Evolutionary conservation across 1,140 invertebrate genomes (phyloP), one percentile per base, ranked within the genome.

Genomic region (Acromyrmex echinatior): DNA sequence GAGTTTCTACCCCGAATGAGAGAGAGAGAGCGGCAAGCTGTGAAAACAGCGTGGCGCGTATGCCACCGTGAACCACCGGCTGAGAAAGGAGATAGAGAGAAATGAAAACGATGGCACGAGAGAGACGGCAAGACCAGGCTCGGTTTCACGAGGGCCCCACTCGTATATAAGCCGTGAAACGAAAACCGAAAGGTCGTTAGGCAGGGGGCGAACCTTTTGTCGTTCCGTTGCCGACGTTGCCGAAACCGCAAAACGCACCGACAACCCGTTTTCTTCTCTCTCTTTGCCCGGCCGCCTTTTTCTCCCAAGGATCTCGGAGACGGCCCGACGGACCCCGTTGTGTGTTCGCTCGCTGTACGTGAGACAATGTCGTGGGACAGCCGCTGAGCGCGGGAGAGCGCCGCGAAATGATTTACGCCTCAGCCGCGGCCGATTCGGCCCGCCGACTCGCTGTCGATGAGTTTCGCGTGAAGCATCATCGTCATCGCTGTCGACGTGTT

Each of bases 141-240:
- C 93, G 91, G 92, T 94, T 94, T 94, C 93, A 94, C 91, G 94
- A 92, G 94, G 91, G 86, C 93, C 94, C 93, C 78, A 73, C 88
- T 82, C 76, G 82, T 93, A 92, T 94, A 93, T 95, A 93, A 94
- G 87, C 93, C 91, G 92, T 93, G 92, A 94, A 94, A 95, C 93
- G 91, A 94, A 93, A 94, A 94, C 93, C 93, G 93, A 95, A 91
- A 95, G 94, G 93, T 95, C 94, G 95, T 95, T 95, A 95, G 93
- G 94, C 94, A 94, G 95, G 89, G 90, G 89, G 94, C 93, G 93
- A 93, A 93, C 92, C 95, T 94, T 95, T 95, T 95, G 95, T 94
- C 94, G 93, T 90, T 89, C 74, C 90, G 89, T 92, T 92, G 94
- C 95, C 95, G 94, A 94, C 94, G 93, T 70, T 7, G 39, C 90